phyloP scores from a whole-genome alignment of 1,140 invertebrate genomes.

The Cardiocondyla obscurior region DNA sequence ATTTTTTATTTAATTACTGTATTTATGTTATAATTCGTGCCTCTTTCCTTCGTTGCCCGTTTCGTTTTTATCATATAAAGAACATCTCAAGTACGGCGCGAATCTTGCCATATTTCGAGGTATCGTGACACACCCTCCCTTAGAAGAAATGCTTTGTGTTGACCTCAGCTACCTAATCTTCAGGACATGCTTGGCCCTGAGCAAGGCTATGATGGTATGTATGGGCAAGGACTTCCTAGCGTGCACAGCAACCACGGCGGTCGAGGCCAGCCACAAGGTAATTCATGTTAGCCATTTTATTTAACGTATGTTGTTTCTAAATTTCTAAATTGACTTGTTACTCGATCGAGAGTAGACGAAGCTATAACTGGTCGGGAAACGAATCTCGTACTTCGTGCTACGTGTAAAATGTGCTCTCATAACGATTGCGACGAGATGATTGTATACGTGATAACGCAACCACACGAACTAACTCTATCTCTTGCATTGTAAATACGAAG shows the following conservation, averaged over 20 bases:
- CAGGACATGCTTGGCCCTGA: conserved; percentile 97
- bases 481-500: conserved; percentile 6
- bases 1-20: background rate
- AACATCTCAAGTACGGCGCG: conserved; percentile 45
- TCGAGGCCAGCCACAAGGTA: conserved; percentile 92
- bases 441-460: conserved; percentile 21
- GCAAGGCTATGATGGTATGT: conserved; percentile 96
- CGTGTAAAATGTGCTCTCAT: conserved; percentile 10
- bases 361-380: conserved; percentile 2
- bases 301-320: conserved; percentile 58
- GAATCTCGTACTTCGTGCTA: conserved; percentile 7
- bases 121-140: conserved; percentile 56
- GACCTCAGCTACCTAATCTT: conserved; percentile 85
- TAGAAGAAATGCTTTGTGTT: conserved; percentile 82
- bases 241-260: conserved; percentile 91
- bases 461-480: conserved; percentile 10
- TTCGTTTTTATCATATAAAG: conserved; percentile 20
- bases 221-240: conserved; percentile 92
- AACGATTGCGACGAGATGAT: conserved; percentile 14
- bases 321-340: conserved; percentile 39
- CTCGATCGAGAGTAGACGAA: conserved; percentile 36
- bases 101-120: conserved; percentile 51
- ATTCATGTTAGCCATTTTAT: conserved; percentile 75
- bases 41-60: background rate
- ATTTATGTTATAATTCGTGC: conserved; percentile 8